Conservation (phyloP, 2,113 vertebrate species). For the Indri indri region DNA sequence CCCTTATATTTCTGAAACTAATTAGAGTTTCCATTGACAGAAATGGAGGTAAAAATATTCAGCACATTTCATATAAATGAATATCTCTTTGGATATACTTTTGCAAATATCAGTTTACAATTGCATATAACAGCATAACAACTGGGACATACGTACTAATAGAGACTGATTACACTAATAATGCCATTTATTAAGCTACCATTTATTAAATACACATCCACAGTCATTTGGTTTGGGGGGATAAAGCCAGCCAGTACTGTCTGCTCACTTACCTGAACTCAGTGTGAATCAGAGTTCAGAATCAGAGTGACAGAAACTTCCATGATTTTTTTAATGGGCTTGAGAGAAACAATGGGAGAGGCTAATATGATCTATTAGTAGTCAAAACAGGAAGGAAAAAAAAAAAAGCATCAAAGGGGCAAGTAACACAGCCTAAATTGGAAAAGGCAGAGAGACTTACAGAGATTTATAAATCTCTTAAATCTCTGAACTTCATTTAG, state of each 20-base stretch:
- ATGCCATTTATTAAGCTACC: neutral
- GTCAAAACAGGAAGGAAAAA: neutral
- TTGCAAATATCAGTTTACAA: constrained; percentile 1
- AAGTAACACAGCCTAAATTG: neutral
- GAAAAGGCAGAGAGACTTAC: neutral
- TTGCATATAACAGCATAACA: neutral
- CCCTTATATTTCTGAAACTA: constrained; percentile 23
- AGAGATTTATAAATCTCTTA: neutral
- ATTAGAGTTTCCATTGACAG: neutral
- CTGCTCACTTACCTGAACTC: neutral
- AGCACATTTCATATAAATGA: constrained; percentile 24
- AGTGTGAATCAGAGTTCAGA: neutral
- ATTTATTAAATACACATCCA: neutral
- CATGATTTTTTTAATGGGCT: neutral
- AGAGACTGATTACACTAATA: neutral
- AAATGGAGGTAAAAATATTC: neutral
- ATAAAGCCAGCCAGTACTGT: neutral
- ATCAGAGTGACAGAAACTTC: neutral
- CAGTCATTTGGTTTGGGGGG: neutral
- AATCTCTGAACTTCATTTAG: constrained; percentile 26
- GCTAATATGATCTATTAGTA: neutral
- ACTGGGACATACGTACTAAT: neutral
- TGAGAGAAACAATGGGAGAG: neutral
- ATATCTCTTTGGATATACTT: neutral
- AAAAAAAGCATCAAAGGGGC: neutral